Percentiles rank a stretch among this genome's conserved stretches.
Evolutionary conservation across 2,113 vertebrate genomes (phyloP).

Genomic region (Cavia porcellus): DNA sequence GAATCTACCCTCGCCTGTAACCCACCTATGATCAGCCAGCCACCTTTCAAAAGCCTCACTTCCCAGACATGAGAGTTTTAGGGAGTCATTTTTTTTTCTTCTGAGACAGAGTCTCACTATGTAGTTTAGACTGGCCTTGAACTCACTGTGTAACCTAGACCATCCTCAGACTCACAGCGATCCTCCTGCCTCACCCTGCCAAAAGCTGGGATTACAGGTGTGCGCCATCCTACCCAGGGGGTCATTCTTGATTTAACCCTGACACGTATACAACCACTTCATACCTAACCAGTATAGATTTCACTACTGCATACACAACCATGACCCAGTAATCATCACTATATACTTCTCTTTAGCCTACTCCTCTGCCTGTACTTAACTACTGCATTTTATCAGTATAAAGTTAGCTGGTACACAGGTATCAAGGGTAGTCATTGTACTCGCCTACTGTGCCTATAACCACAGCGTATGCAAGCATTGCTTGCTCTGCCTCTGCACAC

Average conservation of each 20-base stretch:
- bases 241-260: background rate
- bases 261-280: too few species aligned
- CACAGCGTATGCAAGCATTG: fast-evolving
- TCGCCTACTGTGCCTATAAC: too few species aligned
- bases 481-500: too few species aligned
- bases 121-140: background rate
- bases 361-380: background rate
- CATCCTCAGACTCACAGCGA: background rate
- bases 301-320: background rate
- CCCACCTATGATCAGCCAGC: background rate
- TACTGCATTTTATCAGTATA: background rate
- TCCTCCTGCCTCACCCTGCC: background rate
- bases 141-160: background rate
- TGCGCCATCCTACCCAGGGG: background rate
- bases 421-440: background rate
- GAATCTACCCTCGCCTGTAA: background rate
- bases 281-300: too few species aligned
- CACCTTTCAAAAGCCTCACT: background rate
- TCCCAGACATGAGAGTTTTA: background rate
- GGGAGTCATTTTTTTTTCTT: background rate
- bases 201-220: background rate
- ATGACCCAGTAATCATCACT: background rate
- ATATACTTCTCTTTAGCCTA: background rate
- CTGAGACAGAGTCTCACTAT: background rate
- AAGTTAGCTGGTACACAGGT: background rate